These are phyloP conservation scores for Parambassis ranga DNA, from an alignment of 2,797 vertebrate genomes.

Conservation along the genomic window DNA sequence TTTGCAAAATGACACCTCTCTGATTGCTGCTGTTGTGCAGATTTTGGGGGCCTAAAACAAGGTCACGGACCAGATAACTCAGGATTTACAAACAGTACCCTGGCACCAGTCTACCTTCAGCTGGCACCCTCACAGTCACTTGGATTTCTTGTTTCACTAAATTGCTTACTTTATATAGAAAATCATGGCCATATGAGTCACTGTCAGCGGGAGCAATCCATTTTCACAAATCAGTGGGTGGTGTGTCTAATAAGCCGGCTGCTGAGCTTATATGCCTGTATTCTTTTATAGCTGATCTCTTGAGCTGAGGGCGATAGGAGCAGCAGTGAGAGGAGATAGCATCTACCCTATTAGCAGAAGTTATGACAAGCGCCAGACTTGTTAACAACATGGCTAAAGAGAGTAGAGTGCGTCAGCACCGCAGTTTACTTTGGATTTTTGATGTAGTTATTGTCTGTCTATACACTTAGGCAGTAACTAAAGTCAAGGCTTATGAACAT, in stretches of 20 bases:
- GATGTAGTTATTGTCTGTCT: constrained; percentile 1
- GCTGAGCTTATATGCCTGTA: constrained; percentile 16
- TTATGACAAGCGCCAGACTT: constrained; percentile 8
- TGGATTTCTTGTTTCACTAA: constrained; percentile 9
- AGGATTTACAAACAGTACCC: neutral
- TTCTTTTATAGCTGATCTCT: constrained; percentile 30
- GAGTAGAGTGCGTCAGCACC: neutral
- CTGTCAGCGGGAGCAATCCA: constrained; percentile 35
- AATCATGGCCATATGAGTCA: constrained; percentile 33
- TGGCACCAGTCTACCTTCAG: neutral
- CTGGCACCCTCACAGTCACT: constrained; percentile 1
- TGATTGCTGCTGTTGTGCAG: neutral
- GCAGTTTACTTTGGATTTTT: constrained; percentile 2
- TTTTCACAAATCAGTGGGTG: constrained; percentile 47
- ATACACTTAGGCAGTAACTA: neutral
- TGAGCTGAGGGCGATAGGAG: constrained; percentile 2
- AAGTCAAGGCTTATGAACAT: neutral
- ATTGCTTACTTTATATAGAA: constrained; percentile 35
- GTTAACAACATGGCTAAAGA: constrained; percentile 3
- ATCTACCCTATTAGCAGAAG: constrained; percentile 28
- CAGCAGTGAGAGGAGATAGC: neutral
- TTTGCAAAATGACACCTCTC: neutral
- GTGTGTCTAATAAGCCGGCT: constrained; percentile 37
- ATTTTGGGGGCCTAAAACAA: neutral
- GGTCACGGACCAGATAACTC: neutral